These are phyloP conservation scores for Drosophila kambysellisi DNA, from an alignment of 2,888 invertebrate species.

Conservation along the genomic window DNA sequence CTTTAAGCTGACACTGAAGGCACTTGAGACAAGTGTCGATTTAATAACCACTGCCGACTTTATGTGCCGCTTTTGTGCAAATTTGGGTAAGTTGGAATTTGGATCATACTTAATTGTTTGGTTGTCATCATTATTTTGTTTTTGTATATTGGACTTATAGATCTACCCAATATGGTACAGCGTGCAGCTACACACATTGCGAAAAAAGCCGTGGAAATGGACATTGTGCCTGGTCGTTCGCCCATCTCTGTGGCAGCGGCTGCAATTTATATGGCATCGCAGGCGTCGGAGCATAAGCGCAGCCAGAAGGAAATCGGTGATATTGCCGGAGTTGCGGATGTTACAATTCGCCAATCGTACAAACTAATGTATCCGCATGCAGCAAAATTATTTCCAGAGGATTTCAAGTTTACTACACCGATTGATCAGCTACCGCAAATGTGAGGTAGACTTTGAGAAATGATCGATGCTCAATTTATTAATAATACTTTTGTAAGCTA, in stretches of 20 bases:
- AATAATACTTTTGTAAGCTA: constrained; percentile 34
- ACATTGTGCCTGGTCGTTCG: constrained; percentile 98
- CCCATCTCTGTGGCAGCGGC: constrained; percentile 99
- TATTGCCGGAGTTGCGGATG: constrained; percentile 99
- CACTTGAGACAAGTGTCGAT: constrained; percentile 98
- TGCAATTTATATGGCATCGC: constrained; percentile 99
- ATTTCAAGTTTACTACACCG: constrained; percentile 97
- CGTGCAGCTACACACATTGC: constrained; percentile 98
- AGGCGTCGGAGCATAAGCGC: constrained; percentile 97
- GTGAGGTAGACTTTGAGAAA: constrained; percentile 84
- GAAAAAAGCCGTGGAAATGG: constrained; percentile 97
- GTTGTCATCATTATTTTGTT: neutral
- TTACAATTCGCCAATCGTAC: constrained; percentile 98
- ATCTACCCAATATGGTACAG: constrained; percentile 93
- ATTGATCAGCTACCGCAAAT: constrained; percentile 97
- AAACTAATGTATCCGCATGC: constrained; percentile 98
- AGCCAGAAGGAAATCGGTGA: constrained; percentile 99
- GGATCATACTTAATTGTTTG: neutral
- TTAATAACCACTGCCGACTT: constrained; percentile 99
- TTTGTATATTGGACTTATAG: constrained; percentile 51
- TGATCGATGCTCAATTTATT: constrained; percentile 63
- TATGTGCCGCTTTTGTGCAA: constrained; percentile 99
- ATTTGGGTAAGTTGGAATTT: constrained; percentile 87
- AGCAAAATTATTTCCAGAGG: constrained; percentile 96
- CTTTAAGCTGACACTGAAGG: constrained; percentile 98